Evolutionary conservation across 2,888 invertebrate species (phyloP), one percentile per base, ranked within the genome.

Genomic region (Limnephilus marmoratus): DNA sequence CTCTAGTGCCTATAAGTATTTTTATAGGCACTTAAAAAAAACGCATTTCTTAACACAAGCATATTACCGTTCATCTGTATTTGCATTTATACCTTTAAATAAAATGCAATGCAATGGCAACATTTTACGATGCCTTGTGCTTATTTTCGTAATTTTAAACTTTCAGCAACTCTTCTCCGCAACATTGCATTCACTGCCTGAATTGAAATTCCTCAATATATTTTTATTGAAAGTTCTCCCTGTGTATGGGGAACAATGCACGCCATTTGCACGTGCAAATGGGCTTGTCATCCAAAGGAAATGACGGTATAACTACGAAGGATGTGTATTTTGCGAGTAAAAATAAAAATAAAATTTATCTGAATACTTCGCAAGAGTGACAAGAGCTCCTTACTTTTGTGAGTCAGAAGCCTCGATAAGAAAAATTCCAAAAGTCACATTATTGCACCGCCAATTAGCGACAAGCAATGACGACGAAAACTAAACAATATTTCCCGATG

Each of bases 101-200:
- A n/a, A 68, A 68, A 68, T n/a, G 9, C 24, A 68, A 68, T 7
- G 68, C 9, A 68, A 68, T 24, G 68, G 68, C 68, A 68, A 68
- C 68, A 68, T 68, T 68, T 68, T 24, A 68, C 68, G n/a, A 68
- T n/a, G 68, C 68, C 68, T 68, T 68, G 68, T 68, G n/a, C 24
- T 68, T 68, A 68, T 68, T 68, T 68, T 68, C 68, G 68, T 68
- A 68, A 68, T 68, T 68, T 68, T 68, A 68, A 68, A 68, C 68
- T 68, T n/a, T 68, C 68, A 68, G 68, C 68, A 68, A 24, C 68
- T n/a, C n/a, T 68, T 68, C 68, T 68, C 68, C 68, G 68, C 68
- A 68, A 68, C 68, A 68, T 68, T 68, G 68, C 68, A 68, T 68
- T 24, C 68, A 68, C 24, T 68, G 68, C 68, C 68, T 68, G 68